Conservation (phyloP, 1,140 invertebrate species). For the Diplogasteroides magnus region DNA sequence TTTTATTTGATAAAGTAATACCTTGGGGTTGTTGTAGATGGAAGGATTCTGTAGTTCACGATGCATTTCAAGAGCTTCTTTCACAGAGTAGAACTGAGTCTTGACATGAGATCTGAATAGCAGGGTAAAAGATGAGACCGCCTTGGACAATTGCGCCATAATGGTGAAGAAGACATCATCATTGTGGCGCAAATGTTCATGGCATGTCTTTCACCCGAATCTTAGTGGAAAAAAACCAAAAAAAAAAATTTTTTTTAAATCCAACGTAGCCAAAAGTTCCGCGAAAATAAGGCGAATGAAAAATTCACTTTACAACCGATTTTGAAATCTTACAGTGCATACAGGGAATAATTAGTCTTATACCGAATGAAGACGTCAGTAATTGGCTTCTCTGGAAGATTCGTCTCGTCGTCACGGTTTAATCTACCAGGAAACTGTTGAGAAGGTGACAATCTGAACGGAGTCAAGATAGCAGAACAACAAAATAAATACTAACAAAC, state of each 20-base stretch:
- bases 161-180: not conserved
- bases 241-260: not conserved
- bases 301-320: not conserved
- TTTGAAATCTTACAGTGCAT: not conserved
- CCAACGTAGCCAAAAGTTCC: no score
- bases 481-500: conserved; percentile 38
- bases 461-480: conserved; percentile 14
- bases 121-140: no score
- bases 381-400: conserved; percentile 33
- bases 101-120: conserved; percentile 32
- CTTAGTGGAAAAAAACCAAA: not conserved
- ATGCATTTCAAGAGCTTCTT: conserved; percentile 44
- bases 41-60: conserved; percentile 43
- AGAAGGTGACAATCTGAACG: conserved; percentile 45
- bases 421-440: conserved; percentile 45
- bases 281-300: no score
- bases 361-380: conserved; percentile 39
- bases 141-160: not conserved
- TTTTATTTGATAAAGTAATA: not conserved
- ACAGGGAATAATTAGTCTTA: not conserved
- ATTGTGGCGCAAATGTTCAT: not conserved
- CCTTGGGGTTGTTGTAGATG: conserved; percentile 48
- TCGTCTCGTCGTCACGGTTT: conserved; percentile 36
- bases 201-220: not conserved
- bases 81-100: conserved; percentile 44